Evolutionary conservation across 1,140 invertebrate genomes (phyloP), one percentile per base, ranked within the genome.

Genomic region (Nymphalis io): DNA sequence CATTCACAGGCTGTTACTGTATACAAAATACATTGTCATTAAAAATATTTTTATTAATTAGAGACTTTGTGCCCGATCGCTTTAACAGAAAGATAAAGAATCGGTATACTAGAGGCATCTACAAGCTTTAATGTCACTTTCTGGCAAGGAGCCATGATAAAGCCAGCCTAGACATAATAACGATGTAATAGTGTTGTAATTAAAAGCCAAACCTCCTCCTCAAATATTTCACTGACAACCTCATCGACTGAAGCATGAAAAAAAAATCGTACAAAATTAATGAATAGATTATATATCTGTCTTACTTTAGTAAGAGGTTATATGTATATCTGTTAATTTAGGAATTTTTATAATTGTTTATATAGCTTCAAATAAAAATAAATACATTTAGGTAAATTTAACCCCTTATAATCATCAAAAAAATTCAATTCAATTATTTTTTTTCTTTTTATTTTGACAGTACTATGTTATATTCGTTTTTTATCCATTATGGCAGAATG

Each of bases 191-290:
- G 21, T 66, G 39, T 38, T 71, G 62, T 75, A 80, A 80, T 75
- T 72, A 76, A 77, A 74, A 81, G 70, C 72, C 88, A 90, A 92
- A 90, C 88, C 88, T 90, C 87, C 67, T 90, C 86, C 65, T 84
- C 82, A 74, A 85, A 76, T 79, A 85, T 84, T 76, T 90, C 88
- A 84, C 81, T 79, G 70, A 80, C 75, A 82, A 85, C 89, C 80
- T 92, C 90, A 83, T 92, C 88, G 74, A 90, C 88, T 86, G 87
- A 77, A 82, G 85, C 90, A 87, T 89, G 87, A 76, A 90, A 89
- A 85, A 84, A 76, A 89, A 63, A 69, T 75, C 55, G 62, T 74
- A 65, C 40, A 27, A 51, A n/a, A 67, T 68, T 72, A 23, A 55
- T 55, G 20, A 1, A 74, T 62, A 74, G 42, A 15, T 46, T 33